Evolutionary conservation across 2,797 vertebrate genomes (phyloP).

Genomic region (Delichon dasypus): DNA sequence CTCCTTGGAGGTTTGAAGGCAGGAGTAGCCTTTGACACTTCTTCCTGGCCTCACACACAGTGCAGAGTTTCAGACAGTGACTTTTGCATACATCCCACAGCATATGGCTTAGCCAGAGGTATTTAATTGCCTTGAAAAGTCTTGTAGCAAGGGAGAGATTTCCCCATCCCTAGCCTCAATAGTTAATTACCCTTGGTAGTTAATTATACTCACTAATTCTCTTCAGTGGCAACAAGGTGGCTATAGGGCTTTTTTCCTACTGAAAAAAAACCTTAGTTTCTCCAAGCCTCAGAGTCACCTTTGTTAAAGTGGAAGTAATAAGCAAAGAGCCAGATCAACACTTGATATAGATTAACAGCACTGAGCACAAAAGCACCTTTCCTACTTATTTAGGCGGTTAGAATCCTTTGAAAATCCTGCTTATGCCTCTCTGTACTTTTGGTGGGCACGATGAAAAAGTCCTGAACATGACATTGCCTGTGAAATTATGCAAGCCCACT

Average conservation of each 20-base stretch:
- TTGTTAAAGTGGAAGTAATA: not conserved
- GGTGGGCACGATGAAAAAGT: not conserved
- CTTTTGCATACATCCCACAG: not conserved
- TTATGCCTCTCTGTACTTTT: not conserved
- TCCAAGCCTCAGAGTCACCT: not conserved
- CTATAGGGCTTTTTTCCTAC: fast-evolving
- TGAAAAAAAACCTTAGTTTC: not conserved
- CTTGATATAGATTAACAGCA: not conserved
- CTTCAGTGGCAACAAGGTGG: not conserved
- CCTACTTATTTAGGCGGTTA: not conserved
- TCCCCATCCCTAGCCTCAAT: not conserved
- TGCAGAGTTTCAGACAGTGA: not conserved
- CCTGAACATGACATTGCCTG: conserved; percentile 24
- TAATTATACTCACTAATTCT: not conserved
- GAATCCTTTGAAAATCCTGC: not conserved
- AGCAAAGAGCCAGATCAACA: not conserved
- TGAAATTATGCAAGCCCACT: conserved; percentile 29
- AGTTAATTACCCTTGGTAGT: not conserved
- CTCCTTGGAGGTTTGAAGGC: not conserved
- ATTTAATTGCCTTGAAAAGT: not conserved
- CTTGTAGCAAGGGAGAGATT: not conserved
- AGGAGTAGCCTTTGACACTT: not conserved
- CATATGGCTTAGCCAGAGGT: not conserved
- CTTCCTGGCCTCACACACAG: not conserved
- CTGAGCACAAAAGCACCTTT: not conserved